A percentile compares a stretch with the other conserved stretches of the same genome.
Conservation (phyloP, 2,113 vertebrate species). For the Nesoenas mayeri region DNA sequence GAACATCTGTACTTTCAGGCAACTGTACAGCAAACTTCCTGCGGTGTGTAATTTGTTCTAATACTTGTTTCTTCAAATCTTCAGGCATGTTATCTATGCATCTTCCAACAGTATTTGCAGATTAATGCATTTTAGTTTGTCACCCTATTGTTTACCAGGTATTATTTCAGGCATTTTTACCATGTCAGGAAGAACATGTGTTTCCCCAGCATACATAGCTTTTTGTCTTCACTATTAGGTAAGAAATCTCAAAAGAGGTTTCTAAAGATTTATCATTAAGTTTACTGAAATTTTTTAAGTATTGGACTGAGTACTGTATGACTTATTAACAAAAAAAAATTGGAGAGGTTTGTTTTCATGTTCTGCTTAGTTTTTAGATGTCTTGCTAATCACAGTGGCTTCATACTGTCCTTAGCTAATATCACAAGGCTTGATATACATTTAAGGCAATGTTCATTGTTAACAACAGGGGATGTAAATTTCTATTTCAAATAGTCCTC, state of each 20-base stretch:
- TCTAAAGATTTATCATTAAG: not conserved
- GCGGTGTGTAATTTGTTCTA: not conserved
- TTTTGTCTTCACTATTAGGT: not conserved
- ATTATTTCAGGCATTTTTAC: not conserved
- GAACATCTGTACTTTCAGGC: not conserved
- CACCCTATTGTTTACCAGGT: not conserved
- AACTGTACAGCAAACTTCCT: not conserved
- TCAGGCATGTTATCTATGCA: not conserved
- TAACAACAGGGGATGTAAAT: not conserved
- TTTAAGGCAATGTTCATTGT: not conserved
- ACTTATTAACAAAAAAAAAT: not conserved
- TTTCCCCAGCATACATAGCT: not conserved
- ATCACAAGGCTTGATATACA: not conserved
- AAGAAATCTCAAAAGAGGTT: not conserved
- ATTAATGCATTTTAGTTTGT: not conserved
- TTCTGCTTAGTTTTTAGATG: not conserved
- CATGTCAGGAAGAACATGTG: not conserved
- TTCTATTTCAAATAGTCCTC: not conserved
- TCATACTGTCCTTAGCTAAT: not conserved
- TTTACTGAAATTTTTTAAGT: not conserved
- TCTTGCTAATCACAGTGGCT: not conserved
- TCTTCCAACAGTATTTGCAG: not conserved
- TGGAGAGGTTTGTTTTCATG: not conserved
- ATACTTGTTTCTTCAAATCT: not conserved
- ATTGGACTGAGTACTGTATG: not conserved